Evolutionary conservation across 2,888 invertebrate species (phyloP).

Genomic region (Mesochorus sp.): DNA sequence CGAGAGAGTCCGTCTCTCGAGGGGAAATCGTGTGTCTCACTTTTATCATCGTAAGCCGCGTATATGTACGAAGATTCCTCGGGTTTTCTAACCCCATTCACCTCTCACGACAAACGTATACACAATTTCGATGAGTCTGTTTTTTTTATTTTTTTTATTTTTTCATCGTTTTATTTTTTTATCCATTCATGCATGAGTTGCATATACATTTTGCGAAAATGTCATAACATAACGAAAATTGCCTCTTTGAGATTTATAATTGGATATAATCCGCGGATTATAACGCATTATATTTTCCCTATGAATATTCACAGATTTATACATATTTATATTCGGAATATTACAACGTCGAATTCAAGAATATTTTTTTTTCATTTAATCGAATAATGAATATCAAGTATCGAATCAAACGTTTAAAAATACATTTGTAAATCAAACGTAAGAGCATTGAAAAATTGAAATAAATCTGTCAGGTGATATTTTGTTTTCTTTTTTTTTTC

Average conservation of each 20-base stretch:
- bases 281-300: too few species aligned
- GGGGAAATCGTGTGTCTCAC: constrained; percentile 21
- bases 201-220: neutral
- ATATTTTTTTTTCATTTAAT: neutral
- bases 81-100: neutral
- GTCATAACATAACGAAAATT: neutral
- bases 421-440: too few species aligned
- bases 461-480: neutral
- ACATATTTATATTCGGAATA: neutral
- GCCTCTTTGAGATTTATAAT: neutral
- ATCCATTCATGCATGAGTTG: neutral
- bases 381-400: neutral
- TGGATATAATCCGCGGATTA: neutral
- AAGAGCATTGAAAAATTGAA: neutral
- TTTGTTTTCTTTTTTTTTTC: neutral
- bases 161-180: neutral
- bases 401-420: too few species aligned
- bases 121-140: neutral
- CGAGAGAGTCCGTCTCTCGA: constrained; percentile 25
- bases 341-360: neutral
- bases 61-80: neutral
- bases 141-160: too few species aligned
- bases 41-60: too few species aligned
- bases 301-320: too few species aligned
- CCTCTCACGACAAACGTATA: neutral